phyloP scores from a whole-genome alignment of 2,888 invertebrate species.

The Leptogaster cylindrica region DNA sequence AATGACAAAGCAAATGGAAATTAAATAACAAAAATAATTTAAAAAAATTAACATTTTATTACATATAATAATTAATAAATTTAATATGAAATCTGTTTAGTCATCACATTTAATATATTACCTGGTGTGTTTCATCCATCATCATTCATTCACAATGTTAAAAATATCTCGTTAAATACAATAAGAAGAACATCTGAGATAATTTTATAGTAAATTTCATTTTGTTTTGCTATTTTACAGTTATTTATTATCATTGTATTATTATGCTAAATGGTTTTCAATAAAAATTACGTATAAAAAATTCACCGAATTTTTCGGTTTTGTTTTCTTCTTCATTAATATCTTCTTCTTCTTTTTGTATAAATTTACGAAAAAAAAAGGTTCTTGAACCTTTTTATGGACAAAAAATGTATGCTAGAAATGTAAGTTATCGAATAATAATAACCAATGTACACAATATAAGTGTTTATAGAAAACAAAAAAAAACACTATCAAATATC shows the following conservation, averaged over 20 bases:
- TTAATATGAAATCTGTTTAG: neutral
- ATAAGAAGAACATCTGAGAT: constrained; percentile 13
- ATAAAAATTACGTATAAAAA: constrained; percentile 34
- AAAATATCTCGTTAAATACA: constrained; percentile 16
- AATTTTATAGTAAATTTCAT: constrained; percentile 2
- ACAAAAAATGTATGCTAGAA: too few relatives aligned
- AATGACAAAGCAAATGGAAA: neutral
- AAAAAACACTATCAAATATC: too few relatives aligned
- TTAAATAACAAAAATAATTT: constrained; percentile 11
- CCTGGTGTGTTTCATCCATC: constrained; percentile 9
- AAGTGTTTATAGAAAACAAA: too few relatives aligned
- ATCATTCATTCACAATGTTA: neutral
- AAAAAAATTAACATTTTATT: constrained; percentile 38
- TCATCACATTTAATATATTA: constrained; percentile 39
- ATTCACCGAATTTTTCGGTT: neutral
- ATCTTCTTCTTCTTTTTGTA: too few relatives aligned
- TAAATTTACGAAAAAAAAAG: too few relatives aligned
- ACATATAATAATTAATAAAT: too few relatives aligned
- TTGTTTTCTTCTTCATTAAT: neutral
- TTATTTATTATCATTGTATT: constrained; percentile 8
- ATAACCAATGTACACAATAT: too few relatives aligned
- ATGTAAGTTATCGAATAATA: too few relatives aligned
- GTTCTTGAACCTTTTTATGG: too few relatives aligned
- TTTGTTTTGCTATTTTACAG: constrained; percentile 24
- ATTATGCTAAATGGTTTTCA: neutral